Evolutionary conservation across 2,797 vertebrate species (phyloP), one percentile per base, ranked within the genome.

Genomic region (Sebastes baramenuke): DNA sequence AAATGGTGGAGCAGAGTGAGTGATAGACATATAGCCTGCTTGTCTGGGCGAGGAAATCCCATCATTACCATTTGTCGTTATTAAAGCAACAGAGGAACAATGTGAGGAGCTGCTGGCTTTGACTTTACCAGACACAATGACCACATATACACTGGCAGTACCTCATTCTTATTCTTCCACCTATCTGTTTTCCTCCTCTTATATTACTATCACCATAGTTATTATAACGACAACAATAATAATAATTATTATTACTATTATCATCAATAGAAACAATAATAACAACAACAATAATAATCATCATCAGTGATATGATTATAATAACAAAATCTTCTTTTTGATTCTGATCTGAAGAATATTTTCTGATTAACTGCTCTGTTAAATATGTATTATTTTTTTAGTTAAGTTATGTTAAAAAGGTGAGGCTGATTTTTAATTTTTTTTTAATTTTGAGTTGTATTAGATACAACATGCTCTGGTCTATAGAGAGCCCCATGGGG

Each of bases 1-100:
- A 89, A 89, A 90, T 89, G 89, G 84, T 80, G 89, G 83, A 64
- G 68, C 83, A 22, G 67, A 77, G 70, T 81, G 81, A 91, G 80
- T 84, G 86, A 89, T 66, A 79, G 79, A 77, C 81, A 61, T 14
- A 80, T 14, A 80, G 66, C 55, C 77, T 46, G 72, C 56, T 67
- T 72, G 74, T 85, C 79, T 80, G 70, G 72, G 49, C 6, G 62
- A 88, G 87, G 88, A 89, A 89, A 91, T 88, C 85, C 89, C 87
- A 77, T 82, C 76, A 84, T 88, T 81, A 87, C 42, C 60, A 81
- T 82, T 74, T 77, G 55, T 68, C 49, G 61, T 86, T 83, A 85
- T 85, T 74, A 80, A 87, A 88, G 83, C 82, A 74, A 54, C 64
- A 84, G 62, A 73, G 22, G 30, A 79, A 52, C 52, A 42, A 36